These are phyloP conservation scores for Boloria selene DNA, from an alignment of 2,888 invertebrate genomes.

Conservation along the genomic window DNA sequence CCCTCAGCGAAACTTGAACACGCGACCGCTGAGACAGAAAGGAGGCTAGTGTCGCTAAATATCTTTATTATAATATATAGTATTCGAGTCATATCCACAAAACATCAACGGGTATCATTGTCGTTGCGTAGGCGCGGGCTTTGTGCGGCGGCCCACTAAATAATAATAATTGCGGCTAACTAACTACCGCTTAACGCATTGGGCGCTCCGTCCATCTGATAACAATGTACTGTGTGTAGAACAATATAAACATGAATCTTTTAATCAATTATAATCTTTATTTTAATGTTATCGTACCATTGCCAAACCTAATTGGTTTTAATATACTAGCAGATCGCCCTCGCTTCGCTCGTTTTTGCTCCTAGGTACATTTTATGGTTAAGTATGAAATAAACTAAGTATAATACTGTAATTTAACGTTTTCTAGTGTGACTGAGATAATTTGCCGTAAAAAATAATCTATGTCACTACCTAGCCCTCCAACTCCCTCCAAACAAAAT, in stretches of 20 bases:
- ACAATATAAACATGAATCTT: conserved; percentile 7
- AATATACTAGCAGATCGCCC: too few relatives aligned
- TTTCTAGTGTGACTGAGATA: too few relatives aligned
- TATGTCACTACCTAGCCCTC: too few relatives aligned
- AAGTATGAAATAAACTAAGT: too few relatives aligned
- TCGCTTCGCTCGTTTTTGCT: too few relatives aligned
- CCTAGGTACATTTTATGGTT: too few relatives aligned
- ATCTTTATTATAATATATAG: neutral
- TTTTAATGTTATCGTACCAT: too few relatives aligned
- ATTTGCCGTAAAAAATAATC: too few relatives aligned
- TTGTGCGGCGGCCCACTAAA: conserved; percentile 73
- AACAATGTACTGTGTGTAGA: conserved; percentile 44
- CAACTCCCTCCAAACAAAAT: too few relatives aligned
- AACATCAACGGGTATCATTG: conserved; percentile 39
- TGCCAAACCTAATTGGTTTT: too few relatives aligned
- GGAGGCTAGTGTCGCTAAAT: neutral
- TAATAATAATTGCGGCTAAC: conserved; percentile 79
- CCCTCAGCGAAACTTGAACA: too few relatives aligned
- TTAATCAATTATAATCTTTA: neutral
- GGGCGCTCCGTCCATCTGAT: conserved; percentile 75
- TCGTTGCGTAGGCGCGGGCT: conserved; percentile 66
- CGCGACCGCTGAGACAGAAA: neutral
- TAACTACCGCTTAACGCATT: conserved; percentile 80
- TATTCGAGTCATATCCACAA: conserved; percentile 45
- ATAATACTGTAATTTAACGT: too few relatives aligned